A percentile compares a stretch with the other conserved stretches of the same genome.
These are phyloP conservation scores for Melanotaenia boesemani DNA, from an alignment of 2,797 vertebrate genomes.

Conservation along the genomic window DNA sequence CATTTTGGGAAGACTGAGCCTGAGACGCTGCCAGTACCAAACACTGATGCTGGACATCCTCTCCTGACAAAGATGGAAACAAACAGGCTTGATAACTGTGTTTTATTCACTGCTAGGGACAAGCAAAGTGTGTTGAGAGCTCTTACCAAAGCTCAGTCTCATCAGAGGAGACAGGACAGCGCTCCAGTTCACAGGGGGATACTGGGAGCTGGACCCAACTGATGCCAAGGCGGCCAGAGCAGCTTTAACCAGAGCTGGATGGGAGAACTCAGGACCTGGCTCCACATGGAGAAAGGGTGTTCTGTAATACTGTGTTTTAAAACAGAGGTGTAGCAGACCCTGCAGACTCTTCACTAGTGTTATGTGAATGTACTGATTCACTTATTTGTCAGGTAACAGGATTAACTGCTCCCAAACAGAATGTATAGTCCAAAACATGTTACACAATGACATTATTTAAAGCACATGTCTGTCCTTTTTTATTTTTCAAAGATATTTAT, in stretches of 20 bases:
- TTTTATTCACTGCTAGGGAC: background rate
- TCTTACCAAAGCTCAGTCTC: conserved; percentile 84
- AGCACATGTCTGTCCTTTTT: no score
- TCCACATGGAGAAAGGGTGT: background rate
- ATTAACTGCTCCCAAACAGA: no score
- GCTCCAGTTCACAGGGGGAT: conserved; percentile 94
- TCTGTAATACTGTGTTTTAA: no score
- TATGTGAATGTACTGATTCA: no score
- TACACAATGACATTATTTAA: no score
- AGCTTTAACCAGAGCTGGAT: conserved; percentile 81
- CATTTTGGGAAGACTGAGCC: conserved; percentile 91
- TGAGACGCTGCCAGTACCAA: conserved; percentile 88
- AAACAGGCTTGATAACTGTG: background rate
- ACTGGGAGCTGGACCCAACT: conserved; percentile 87
- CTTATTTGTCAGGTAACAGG: no score
- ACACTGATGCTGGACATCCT: conserved; percentile 90
- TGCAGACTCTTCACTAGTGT: no score
- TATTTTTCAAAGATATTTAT: no score
- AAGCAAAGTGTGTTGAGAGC: background rate
- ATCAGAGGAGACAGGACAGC: conserved; percentile 91
- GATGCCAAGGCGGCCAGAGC: conserved; percentile 84
- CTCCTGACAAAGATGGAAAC: conserved; percentile 77
- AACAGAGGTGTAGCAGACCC: no score
- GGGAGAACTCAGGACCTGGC: conserved; percentile 87
- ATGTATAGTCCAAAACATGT: no score